These are phyloP conservation scores for Eristalinus aeneus DNA, from an alignment of 2,888 invertebrate genomes.

Conservation along the genomic window DNA sequence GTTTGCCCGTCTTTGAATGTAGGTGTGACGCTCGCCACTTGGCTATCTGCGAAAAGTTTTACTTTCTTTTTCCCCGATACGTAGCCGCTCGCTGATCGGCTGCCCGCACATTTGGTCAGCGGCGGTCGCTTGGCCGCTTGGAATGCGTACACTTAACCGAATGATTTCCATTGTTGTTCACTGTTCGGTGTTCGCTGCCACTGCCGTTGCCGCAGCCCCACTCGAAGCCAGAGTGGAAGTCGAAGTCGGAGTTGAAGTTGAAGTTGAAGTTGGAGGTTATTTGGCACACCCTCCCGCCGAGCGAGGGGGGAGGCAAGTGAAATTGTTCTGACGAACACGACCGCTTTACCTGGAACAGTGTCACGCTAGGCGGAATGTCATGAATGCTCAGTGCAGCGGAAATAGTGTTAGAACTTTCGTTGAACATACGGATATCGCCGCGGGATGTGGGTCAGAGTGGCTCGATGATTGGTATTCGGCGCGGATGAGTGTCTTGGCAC, in stretches of 20 bases:
- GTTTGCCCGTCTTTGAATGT: neutral
- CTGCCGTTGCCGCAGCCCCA: neutral
- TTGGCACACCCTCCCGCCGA: conserved; percentile 46
- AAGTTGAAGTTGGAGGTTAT: conserved; percentile 20
- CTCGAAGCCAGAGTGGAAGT: neutral
- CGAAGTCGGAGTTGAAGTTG: neutral
- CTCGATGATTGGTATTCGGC: conserved; percentile 45
- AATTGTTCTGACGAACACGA: conserved; percentile 44
- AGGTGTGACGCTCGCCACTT: conserved; percentile 12
- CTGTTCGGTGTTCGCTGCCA: neutral
- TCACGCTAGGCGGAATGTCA: conserved; percentile 67
- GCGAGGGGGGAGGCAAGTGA: conserved; percentile 35
- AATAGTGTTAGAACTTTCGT: conserved; percentile 66
- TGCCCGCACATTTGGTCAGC: conserved; percentile 15
- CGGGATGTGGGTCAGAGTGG: conserved; percentile 29
- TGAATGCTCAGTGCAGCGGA: conserved; percentile 65
- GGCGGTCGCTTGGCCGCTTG: conserved; percentile 3
- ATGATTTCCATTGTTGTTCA: conserved; percentile 28
- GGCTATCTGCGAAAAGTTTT: conserved; percentile 35
- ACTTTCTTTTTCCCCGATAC: conserved; percentile 49
- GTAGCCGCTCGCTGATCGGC: neutral
- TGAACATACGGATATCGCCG: conserved; percentile 23
- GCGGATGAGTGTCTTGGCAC: neutral
- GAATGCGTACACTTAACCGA: conserved; percentile 60
- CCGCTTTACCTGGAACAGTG: conserved; percentile 47